Base-by-base conservation (phyloP, 1,140 invertebrate species). In the Coptotermes formosanus region DNA sequence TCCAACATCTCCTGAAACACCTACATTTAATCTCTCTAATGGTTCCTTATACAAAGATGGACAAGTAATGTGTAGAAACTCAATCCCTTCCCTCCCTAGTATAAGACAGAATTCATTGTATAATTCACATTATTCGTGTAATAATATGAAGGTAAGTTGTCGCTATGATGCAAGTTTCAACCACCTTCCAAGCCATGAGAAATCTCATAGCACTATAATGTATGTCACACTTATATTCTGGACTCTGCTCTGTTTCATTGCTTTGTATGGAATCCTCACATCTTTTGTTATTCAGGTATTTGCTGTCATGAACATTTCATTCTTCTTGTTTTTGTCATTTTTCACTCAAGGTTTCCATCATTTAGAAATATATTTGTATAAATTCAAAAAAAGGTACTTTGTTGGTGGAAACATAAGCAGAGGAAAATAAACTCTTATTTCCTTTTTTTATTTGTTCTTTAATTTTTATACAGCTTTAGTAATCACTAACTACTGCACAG, bases 321-420 rank as follows among this genome's bases (percentile, higher is more conserved):
- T 85, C 12, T 75, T 85, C 52, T 11, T 85, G 7, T 44, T 19
- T 44, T 43, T 85, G n/a, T 85, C 85, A 44, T 30, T 82, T 85
- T 82, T 85, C 38, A 69, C 85, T 21, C 52, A 85, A 82, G 85
- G 85, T 19, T 44, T 55, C n/a, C 59, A 85, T 45, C 59, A 30
- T n/a, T n/a, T 85, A 69, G 85, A 85, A 55, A 85, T 85, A 64
- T 85, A 11, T n/a, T 21, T 85, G 59, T 82, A 52, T 21, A 38
- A 44, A 59, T 25, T 85, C 48, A 85, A 85, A 82, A 45, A 32
- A 45, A 85, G 59, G 7, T 30, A 75, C 59, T 75, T 75, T n/a
- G 14, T 9, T 25, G 64, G 25, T 30, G 14, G 25, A 75, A 75
- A 30, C 64, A n/a, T 25, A 30, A 75, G 9, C 8, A 75, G 14